Conservation (phyloP, 1,140 invertebrate genomes). For the Tetragonula clypearis region DNA sequence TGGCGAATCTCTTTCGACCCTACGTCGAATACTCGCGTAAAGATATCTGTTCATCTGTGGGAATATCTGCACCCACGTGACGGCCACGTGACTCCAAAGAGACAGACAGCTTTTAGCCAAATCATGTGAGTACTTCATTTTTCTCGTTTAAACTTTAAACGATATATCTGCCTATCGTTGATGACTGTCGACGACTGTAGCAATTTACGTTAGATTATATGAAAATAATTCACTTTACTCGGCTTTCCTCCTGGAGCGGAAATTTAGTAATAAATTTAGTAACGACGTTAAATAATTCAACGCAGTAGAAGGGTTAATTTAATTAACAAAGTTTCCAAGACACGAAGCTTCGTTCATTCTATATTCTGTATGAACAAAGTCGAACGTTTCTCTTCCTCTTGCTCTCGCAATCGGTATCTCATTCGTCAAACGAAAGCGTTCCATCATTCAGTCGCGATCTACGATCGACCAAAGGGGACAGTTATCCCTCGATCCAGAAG, state of each 20-base stretch:
- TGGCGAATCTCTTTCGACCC: constrained; percentile 57
- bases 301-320: too few species aligned
- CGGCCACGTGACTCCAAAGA: constrained; percentile 41
- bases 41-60: constrained; percentile 52
- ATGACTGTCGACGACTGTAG: too few species aligned
- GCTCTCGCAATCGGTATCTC: neutral
- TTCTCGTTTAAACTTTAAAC: neutral
- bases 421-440: neutral
- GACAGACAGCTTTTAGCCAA: neutral
- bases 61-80: constrained; percentile 49
- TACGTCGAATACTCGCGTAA: constrained; percentile 47
- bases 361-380: too few species aligned
- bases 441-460: neutral
- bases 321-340: too few species aligned
- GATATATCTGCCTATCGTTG: too few species aligned
- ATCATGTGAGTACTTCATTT: neutral
- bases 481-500: constrained; percentile 26
- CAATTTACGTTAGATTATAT: too few species aligned
- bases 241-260: too few species aligned
- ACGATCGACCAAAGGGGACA: neutral
- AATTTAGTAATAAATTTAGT: too few species aligned
- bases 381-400: too few species aligned
- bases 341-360: too few species aligned
- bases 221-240: too few species aligned
- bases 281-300: too few species aligned